phyloP scores from a whole-genome alignment of 2,113 vertebrate genomes.

The Cheirogaleus medius region DNA sequence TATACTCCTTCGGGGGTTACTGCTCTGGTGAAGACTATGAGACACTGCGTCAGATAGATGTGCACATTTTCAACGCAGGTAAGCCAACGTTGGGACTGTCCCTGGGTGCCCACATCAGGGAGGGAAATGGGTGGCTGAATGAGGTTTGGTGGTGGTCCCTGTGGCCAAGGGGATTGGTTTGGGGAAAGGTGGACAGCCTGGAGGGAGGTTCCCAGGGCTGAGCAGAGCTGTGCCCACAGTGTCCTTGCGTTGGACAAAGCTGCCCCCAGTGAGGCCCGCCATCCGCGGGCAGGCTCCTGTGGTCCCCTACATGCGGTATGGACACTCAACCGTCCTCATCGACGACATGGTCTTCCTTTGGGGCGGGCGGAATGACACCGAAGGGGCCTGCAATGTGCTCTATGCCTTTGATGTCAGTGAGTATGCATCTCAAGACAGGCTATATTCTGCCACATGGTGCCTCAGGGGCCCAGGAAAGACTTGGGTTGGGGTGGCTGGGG shows the following conservation, averaged over 20 bases:
- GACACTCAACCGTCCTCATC: conserved; percentile 97
- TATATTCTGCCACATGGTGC: not conserved
- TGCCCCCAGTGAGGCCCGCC: conserved; percentile 92
- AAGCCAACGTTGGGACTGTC: not conserved
- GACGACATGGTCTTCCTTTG: conserved; percentile 97
- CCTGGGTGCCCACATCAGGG: not conserved
- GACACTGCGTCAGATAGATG: conserved; percentile 94
- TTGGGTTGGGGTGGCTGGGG: not conserved
- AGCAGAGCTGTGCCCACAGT: conserved; percentile 85
- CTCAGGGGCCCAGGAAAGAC: not conserved
- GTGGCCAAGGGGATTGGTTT: not conserved
- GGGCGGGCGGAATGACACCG: conserved; percentile 97
- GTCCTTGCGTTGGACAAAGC: conserved; percentile 97
- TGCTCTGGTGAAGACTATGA: conserved; percentile 99
- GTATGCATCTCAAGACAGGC: conserved; percentile 76
- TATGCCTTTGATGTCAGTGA: conserved; percentile 98
- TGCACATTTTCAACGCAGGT: conserved; percentile 94
- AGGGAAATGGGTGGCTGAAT: not conserved
- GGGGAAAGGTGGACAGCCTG: not conserved
- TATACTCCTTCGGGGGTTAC: conserved; percentile 98
- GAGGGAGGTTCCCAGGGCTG: conserved; percentile 32
- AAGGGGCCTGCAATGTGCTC: conserved; percentile 99
- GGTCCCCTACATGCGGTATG: conserved; percentile 99
- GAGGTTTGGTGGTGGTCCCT: not conserved
- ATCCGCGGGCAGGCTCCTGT: conserved; percentile 90